Percentiles rank a stretch among this genome's conserved stretches.
Evolutionary conservation across 2,113 vertebrate species (phyloP).

Genomic region (Thomomys bottae): DNA sequence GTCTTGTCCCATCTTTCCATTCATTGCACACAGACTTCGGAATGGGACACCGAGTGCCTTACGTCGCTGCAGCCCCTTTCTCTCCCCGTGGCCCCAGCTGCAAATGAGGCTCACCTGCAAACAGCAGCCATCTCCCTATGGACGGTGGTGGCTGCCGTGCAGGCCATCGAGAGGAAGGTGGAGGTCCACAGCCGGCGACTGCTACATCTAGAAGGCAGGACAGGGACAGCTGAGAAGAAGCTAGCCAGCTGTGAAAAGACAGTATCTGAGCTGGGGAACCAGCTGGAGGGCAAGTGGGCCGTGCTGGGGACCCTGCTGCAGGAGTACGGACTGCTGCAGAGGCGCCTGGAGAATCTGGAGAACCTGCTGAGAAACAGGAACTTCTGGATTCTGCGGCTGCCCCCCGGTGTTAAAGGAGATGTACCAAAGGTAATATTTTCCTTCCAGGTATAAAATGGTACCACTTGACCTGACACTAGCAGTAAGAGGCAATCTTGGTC

Average conservation of each 20-base stretch:
- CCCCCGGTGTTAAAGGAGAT: conserved; percentile 83
- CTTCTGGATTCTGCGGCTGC: conserved; percentile 86
- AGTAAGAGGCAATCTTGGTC: background rate
- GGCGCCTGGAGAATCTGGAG: conserved; percentile 87
- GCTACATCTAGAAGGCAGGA: conserved; percentile 85
- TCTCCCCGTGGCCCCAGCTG: conserved; percentile 78
- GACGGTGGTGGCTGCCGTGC: conserved; percentile 87
- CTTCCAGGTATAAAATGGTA: background rate
- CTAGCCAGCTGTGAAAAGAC: conserved; percentile 86
- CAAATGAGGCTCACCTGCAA: conserved; percentile 85
- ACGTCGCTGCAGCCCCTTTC: conserved; percentile 83
- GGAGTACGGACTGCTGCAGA: conserved; percentile 86
- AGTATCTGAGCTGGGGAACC: conserved; percentile 83
- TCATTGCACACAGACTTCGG: conserved; percentile 81
- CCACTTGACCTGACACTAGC: background rate
- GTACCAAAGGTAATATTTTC: conserved; percentile 84
- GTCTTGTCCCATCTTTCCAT: conserved; percentile 12
- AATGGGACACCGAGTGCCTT: conserved; percentile 87
- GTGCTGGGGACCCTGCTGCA: conserved; percentile 86
- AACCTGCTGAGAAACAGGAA: conserved; percentile 87
- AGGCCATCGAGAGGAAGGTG: conserved; percentile 87
- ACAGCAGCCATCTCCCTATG: conserved; percentile 87
- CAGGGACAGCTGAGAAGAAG: conserved; percentile 86
- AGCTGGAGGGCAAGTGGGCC: conserved; percentile 87
- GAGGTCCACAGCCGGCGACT: conserved; percentile 86